Evolutionary conservation across 2,888 invertebrate genomes (phyloP).

Genomic region (Gryllus longicercus): DNA sequence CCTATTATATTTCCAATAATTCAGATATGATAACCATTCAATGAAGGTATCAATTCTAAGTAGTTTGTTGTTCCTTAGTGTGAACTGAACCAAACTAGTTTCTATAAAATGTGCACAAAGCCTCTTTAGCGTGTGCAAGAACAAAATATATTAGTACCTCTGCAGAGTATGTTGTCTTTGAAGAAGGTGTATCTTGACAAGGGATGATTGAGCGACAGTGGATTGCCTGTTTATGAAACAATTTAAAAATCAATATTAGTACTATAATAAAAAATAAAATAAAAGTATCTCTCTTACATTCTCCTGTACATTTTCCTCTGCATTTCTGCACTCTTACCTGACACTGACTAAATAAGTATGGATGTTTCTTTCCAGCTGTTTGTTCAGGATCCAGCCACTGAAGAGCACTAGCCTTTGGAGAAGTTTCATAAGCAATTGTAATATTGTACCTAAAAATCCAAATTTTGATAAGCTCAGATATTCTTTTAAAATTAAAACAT

Average conservation of each 20-base stretch:
- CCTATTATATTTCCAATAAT: too few species aligned
- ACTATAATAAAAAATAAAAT: neutral
- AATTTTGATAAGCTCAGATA: too few species aligned
- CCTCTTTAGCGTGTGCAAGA: too few species aligned
- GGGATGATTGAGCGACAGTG: constrained; percentile 86
- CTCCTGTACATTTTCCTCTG: neutral
- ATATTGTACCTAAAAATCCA: neutral
- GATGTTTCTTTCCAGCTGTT: constrained; percentile 80
- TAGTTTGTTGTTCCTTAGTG: too few species aligned
- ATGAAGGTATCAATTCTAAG: too few species aligned
- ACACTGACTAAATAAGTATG: constrained; percentile 82
- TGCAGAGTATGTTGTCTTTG: constrained; percentile 82
- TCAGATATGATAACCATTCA: too few species aligned
- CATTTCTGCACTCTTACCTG: constrained; percentile 52
- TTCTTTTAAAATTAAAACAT: too few species aligned
- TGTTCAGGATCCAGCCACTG: constrained; percentile 87
- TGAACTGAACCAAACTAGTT: too few species aligned
- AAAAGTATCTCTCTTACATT: neutral
- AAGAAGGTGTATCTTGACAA: constrained; percentile 88
- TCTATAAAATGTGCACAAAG: too few species aligned
- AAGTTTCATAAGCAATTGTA: constrained; percentile 71
- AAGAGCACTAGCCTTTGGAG: constrained; percentile 73
- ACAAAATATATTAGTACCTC: constrained; percentile 45
- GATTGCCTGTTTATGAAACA: constrained; percentile 60
- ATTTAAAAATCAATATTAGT: constrained; percentile 18